Percentiles rank a stretch among this genome's conserved stretches.
Conservation (phyloP, 2,797 vertebrate species). For the Sebastes alutus region DNA sequence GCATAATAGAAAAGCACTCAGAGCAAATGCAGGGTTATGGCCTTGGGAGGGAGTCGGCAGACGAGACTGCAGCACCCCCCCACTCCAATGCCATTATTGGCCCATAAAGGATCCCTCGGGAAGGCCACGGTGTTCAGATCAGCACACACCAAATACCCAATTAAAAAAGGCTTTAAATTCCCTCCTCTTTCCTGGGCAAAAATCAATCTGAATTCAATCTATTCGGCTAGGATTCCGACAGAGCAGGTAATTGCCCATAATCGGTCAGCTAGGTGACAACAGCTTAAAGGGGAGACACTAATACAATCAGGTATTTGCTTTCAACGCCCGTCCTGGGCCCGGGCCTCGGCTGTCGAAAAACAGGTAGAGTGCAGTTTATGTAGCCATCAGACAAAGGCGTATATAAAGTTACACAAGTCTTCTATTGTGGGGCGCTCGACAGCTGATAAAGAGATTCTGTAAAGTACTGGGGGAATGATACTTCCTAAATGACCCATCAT, state of each 20-base stretch:
- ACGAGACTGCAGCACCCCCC: slow-evolving; percentile 81
- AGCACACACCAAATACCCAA: slow-evolving; percentile 91
- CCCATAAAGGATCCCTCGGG: slow-evolving; percentile 88
- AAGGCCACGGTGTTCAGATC: slow-evolving; percentile 85
- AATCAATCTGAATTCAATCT: slow-evolving; percentile 92
- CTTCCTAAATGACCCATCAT: slow-evolving; percentile 71
- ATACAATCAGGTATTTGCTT: slow-evolving; percentile 85
- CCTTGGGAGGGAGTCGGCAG: slow-evolving; percentile 86
- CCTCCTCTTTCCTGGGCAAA: slow-evolving; percentile 86
- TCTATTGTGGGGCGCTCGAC: slow-evolving; percentile 60
- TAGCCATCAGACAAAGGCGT: slow-evolving; percentile 71
- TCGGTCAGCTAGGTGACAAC: slow-evolving; percentile 88
- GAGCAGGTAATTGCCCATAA: slow-evolving; percentile 89
- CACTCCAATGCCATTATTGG: slow-evolving; percentile 87
- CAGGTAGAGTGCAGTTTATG: slow-evolving; percentile 78
- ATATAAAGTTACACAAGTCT: slow-evolving; percentile 75
- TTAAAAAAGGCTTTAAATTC: slow-evolving; percentile 92
- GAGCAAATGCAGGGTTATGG: slow-evolving; percentile 90
- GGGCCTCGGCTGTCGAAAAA: slow-evolving; percentile 71
- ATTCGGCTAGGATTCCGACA: slow-evolving; percentile 88
- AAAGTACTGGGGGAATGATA: slow-evolving; percentile 63
- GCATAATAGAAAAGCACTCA: slow-evolving; percentile 92
- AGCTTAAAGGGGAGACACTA: slow-evolving; percentile 84
- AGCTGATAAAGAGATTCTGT: slow-evolving; percentile 73
- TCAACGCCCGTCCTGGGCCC: slow-evolving; percentile 74